phyloP scores from a whole-genome alignment of 2,888 invertebrate genomes.

The Kryphioiulus occultus region DNA sequence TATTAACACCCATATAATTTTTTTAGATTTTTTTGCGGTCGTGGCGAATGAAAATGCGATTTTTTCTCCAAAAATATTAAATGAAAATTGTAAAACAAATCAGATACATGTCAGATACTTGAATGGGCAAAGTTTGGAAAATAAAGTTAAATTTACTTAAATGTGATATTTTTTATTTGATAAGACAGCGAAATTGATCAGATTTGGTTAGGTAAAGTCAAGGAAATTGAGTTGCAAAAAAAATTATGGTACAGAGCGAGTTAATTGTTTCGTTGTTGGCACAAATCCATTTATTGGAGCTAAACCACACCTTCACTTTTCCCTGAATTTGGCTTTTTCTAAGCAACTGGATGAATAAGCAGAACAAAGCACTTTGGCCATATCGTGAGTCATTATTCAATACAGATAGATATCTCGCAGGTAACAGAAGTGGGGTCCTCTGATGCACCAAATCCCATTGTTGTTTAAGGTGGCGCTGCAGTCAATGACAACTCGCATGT shows the following conservation, averaged over 20 bases:
- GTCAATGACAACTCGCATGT: background rate
- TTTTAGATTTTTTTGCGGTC: too few species aligned
- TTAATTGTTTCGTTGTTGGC: constrained; percentile 18
- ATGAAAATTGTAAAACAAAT: too few species aligned
- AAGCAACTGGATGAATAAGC: background rate
- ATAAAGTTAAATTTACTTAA: too few species aligned
- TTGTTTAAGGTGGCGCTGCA: background rate
- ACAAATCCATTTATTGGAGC: background rate
- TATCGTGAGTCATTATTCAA: constrained; percentile 31
- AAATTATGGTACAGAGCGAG: background rate
- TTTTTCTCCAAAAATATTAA: too few species aligned
- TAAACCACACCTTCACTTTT: background rate
- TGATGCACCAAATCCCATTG: background rate
- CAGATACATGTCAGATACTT: too few species aligned
- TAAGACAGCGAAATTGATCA: background rate
- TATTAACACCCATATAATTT: too few species aligned
- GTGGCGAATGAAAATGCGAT: too few species aligned
- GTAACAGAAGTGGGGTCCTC: background rate
- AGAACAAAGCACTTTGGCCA: constrained; percentile 6
- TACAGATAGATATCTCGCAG: background rate
- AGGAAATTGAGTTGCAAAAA: too few species aligned
- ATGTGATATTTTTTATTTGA: too few species aligned
- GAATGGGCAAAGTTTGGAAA: too few species aligned
- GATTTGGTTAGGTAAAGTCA: background rate
- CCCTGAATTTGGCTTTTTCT: background rate